Base-by-base conservation (phyloP, 2,113 vertebrate genomes). In the Etia nguti region DNA sequence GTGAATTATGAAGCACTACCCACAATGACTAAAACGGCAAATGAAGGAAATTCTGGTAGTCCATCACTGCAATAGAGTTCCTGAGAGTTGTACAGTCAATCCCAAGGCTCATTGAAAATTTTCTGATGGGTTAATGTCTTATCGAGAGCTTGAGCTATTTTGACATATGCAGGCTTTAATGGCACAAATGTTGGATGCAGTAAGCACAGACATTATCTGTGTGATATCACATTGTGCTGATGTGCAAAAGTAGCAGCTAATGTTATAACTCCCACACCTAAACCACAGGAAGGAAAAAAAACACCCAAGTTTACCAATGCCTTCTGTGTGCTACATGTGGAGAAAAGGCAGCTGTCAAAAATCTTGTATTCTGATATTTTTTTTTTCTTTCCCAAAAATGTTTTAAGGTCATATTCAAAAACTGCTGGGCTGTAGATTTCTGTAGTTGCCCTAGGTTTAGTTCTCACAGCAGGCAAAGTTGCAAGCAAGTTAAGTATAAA, bases 11-110 rank as follows among this genome's bases (percentile, higher is more conserved):
- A 24, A 70, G 36, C 8, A 24, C 36, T 68, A 0, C n/a, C 2
- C 36, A 43, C 36, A 15, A 43, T 70, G 38, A 73, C 26, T 24
- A 43, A 43, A 26, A 43, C n/a, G 6, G 12, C 36, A 73, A 18
- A 26, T 46, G 13, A 46, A 73, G 13, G 6, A 18, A 73, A 46
- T 22, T 73, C 13, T 43, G n/a, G 65, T 1, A 2, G 7, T 46
- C 1, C 0, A 70, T 70, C 65, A 26, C 8, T 73, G 12, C 11
- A 46, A 22, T 10, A 2, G 22, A 5, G 11, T 70, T 73, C 24
- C 41, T 0, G 6, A 26, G 41, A 73, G n/a, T 46, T 73, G 68
- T 10, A 26, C 0, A 73, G 24, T 26, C 41, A 6, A 13, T 70
- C 24, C 38, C 41, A 75, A 75, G 24, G 16, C 43, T 31, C 22